Evolutionary conservation across 2,113 vertebrate genomes (phyloP), one percentile per base, ranked within the genome.

Genomic region (Sclerurus mexicanus): DNA sequence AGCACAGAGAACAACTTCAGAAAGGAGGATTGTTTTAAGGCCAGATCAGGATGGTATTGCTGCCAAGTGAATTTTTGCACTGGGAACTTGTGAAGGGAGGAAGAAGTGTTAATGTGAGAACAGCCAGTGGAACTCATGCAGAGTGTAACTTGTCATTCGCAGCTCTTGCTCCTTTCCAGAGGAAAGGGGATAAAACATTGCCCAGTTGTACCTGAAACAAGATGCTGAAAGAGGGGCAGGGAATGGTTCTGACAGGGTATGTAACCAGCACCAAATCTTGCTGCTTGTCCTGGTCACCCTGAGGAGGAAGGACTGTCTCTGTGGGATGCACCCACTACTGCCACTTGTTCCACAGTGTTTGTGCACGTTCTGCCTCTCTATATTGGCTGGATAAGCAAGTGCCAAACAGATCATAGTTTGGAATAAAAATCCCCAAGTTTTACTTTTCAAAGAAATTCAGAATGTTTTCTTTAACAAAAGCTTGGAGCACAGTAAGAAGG

Each of bases 61-160:
- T 95, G 83, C 95, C 90, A 92, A 86, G 56, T 56, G 73, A 60
- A 78, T 93, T 95, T 94, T 68, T 93, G 55, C 81, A 62, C 53
- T 18, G 7, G 69, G 53, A 94, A 23, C 35, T 66, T 35, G 50
- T 71, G 69, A 35, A 88, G 59, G 72, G 79, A 78, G 92, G 64
- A 73, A 94, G 68, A 44, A 84, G 69, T 87, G 83, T 87, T 95
- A 96, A 93, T 89, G 90, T 84, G 93, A 3, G 63, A 92, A 81
- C 73, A 91, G 75, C 47, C 88, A 92, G 82, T 44, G 76, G 88
- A 94, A 56, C 85, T 81, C 20, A 1, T 4, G 2, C 49, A 25
- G n/a, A 2, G 3, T 64, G 27, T n/a, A 53, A 66, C n/a, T 62
- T 62, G 58, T 52, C 13, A 1, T 71, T 93, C 64, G 35, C 67